Evolutionary conservation across 2,888 invertebrate genomes (phyloP).

Genomic region (Diarsia dahlii): DNA sequence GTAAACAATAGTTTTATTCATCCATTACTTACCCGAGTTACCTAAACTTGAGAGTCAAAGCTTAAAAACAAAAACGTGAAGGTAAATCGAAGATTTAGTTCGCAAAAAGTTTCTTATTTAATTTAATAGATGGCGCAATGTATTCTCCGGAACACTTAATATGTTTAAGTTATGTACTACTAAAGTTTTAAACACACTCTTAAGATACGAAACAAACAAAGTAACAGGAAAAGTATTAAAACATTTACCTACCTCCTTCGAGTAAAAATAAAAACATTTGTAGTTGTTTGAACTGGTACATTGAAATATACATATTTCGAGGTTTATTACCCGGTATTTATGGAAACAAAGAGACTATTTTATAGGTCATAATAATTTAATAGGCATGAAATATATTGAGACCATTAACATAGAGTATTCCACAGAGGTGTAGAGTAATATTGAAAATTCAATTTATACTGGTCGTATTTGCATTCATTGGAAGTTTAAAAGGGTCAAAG

Average conservation of each 20-base stretch:
- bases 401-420: constrained; percentile 4
- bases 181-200: constrained; percentile 25
- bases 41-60: background rate
- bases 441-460: background rate
- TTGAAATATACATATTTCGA: constrained; percentile 11
- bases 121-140: constrained; percentile 15
- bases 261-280: constrained; percentile 7
- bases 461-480: background rate
- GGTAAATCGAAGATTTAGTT: background rate
- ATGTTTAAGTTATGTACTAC: background rate
- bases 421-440: background rate
- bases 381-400: constrained; percentile 14
- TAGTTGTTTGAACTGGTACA: constrained; percentile 8
- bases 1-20: background rate
- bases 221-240: background rate
- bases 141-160: constrained; percentile 2
- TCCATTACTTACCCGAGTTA: background rate
- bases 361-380: constrained; percentile 30
- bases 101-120: background rate
- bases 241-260: background rate
- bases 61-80: background rate
- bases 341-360: constrained; percentile 18
- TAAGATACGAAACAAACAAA: constrained; percentile 11
- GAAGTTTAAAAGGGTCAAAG: background rate
- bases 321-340: constrained; percentile 1